Evolutionary conservation across 2,113 vertebrate genomes (phyloP).

Genomic region (Chaetorhynchus papuensis): DNA sequence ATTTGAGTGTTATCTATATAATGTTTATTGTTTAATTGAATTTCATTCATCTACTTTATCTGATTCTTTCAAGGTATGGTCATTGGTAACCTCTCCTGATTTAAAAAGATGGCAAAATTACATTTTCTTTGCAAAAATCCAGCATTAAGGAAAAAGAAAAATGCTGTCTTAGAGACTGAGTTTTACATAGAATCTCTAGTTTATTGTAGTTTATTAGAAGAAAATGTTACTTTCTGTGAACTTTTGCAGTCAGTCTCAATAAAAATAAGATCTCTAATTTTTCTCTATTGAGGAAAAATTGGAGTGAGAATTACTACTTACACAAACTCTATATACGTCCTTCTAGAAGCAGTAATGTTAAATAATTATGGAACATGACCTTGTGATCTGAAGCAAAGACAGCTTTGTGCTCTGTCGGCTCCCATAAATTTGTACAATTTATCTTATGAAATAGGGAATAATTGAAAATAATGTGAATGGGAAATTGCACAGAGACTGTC

Average conservation of each 20-base stretch:
- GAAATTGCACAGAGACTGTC: not conserved
- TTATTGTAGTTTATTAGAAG: not conserved
- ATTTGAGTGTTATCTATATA: not conserved
- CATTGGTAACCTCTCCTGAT: not conserved
- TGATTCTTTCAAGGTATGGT: not conserved
- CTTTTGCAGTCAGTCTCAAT: not conserved
- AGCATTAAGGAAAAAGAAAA: not conserved
- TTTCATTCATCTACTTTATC: not conserved
- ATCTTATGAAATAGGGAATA: not conserved
- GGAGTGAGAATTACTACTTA: not conserved
- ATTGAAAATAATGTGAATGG: not conserved
- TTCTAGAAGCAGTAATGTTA: not conserved
- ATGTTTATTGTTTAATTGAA: not conserved
- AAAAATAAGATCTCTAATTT: not conserved
- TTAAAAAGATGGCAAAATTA: not conserved
- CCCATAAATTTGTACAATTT: not conserved
- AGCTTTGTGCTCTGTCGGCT: not conserved
- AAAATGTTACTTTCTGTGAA: not conserved
- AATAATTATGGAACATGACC: not conserved
- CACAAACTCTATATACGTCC: not conserved
- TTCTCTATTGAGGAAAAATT: not conserved
- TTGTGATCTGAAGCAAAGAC: not conserved
- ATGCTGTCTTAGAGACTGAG: not conserved
- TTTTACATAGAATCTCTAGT: not conserved
- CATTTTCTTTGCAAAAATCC: not conserved